Base-by-base conservation (phyloP, 2,797 vertebrate species). In the Scarus forsteni region DNA sequence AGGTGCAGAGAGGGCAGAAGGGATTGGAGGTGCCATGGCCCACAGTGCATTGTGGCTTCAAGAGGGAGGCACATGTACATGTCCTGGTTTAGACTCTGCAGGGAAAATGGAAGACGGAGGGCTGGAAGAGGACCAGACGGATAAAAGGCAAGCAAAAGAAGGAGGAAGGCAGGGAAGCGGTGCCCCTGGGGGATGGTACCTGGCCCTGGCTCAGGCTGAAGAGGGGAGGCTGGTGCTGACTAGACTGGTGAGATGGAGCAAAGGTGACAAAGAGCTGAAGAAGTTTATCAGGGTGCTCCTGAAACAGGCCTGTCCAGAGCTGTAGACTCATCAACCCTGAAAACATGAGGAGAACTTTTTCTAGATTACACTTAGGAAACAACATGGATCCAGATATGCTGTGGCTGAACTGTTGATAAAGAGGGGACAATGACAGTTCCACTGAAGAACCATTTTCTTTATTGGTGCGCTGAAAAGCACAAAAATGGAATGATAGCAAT, bases 251-350 rank as follows among this genome's bases (percentile, higher is more conserved):
- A 93, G 67, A 38, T 96, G 95, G 95, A 88, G 75, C 56, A 82
- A 77, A 42, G 88, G 80, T 0, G 94, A 95, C 66, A 94, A 90
- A 77, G 95, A 95, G 40, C 85, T 95, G 56, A 95, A 92, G 80
- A 95, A 86, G 80, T 93, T 95, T 63, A 91, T 94, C 69, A 86
- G 93, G 80, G 86, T 59, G 27, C 88, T 96, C 10, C 88, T 94
- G 8, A 96, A 89, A 81, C 76, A 86, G 46, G 57, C 85, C 12
- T 96, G 95, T 72, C 86, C 86, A 75, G 83, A 43, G n/a, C 19
- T 80, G 40, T 89, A 82, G 79, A 64, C 3, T 36, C 1, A 44
- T 19, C 15, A 39, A 16, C 11, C 6, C 12, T 50, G 12, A 27
- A 27, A 50, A 27, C 18, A 10, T 18, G 6, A 11, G 18, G 40